phyloP scores from a whole-genome alignment of 2,113 vertebrate genomes.

The Embiotoca jacksoni region DNA sequence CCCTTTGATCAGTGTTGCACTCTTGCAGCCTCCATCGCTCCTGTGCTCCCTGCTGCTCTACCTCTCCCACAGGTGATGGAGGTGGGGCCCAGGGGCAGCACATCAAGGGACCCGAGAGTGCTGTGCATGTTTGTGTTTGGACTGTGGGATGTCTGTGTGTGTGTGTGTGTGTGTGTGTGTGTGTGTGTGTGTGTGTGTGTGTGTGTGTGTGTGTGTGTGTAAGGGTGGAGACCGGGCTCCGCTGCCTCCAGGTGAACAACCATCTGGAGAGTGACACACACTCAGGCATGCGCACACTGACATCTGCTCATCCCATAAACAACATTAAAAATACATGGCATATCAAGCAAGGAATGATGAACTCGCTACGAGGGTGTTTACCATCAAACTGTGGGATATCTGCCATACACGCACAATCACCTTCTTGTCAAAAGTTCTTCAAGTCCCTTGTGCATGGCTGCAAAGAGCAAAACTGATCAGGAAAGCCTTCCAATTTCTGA shows the following conservation, averaged over 20 bases:
- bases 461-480: constrained; percentile 56
- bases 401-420: constrained; percentile 37
- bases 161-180: constrained; percentile 22
- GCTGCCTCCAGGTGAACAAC: constrained; percentile 67
- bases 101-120: constrained; percentile 67
- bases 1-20: constrained; percentile 72
- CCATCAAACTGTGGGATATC: constrained; percentile 44
- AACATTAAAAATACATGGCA: constrained; percentile 73
- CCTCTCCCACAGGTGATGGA: constrained; percentile 71
- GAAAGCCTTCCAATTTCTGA: constrained; percentile 48
- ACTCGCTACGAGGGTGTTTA: constrained; percentile 59
- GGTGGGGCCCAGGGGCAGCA: constrained; percentile 59
- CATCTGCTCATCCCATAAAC: constrained; percentile 68
- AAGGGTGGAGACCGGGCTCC: constrained; percentile 56
- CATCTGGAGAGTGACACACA: constrained; percentile 72
- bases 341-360: constrained; percentile 43
- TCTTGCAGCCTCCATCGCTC: constrained; percentile 39
- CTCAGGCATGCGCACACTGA: constrained; percentile 35
- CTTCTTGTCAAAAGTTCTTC: constrained; percentile 53
- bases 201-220: constrained; percentile 18
- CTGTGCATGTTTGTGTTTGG: neutral
- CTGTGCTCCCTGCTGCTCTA: constrained; percentile 70
- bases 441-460: constrained; percentile 37
- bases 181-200: constrained; percentile 47
- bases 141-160: too few species aligned